Base-by-base conservation (phyloP, 1,140 invertebrate species). In the Artemia franciscana region DNA sequence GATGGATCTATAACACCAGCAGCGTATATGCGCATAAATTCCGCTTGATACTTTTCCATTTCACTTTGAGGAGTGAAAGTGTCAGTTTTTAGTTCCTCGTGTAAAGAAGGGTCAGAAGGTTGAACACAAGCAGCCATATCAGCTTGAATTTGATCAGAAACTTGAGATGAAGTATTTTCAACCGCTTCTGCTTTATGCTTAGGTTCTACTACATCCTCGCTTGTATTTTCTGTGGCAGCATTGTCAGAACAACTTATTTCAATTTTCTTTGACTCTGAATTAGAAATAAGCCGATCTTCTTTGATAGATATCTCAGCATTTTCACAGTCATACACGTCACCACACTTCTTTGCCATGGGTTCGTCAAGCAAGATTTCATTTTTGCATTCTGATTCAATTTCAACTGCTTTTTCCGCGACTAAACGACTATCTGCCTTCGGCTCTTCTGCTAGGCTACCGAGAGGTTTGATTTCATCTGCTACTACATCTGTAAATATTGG, bases 401-500 rank as follows among this genome's bases (percentile, higher is more conserved):
- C 39, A 51, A 51, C 39, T 18, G 39, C 12, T 18, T 51, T 51
- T 18, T 51, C 39, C 21, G 39, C 39, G 12, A 15, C 62, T 63
- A 0, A 39, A 61, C 0, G 64, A 67, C 3, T 66, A 60, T n/a
- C 66, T 56, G 30, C 63, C 63, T 12, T n/a, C n/a, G 15, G 5
- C 60, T 28, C 60, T 63, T 0, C 65, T 1, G 15, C n/a, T 3
- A 15, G 12, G n/a, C n/a, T n/a, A n/a, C n/a, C n/a, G n/a, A n/a
- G n/a, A n/a, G n/a, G n/a, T n/a, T n/a, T n/a, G n/a, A n/a, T n/a
- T 25, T 27, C 60, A 15, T 26, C 24, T 2, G 9, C 23, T 2
- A 15, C 24, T 2, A 12, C 24, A 18, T 60, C 60, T 28, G 21
- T 23, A 30, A 26, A 18, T 2, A 27, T 77, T 7, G 79, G 79